Percentiles rank a stretch among this genome's conserved stretches.
These are phyloP conservation scores for Pyrrhosoma nymphula DNA, from an alignment of 2,888 invertebrate species.

Conservation along the genomic window DNA sequence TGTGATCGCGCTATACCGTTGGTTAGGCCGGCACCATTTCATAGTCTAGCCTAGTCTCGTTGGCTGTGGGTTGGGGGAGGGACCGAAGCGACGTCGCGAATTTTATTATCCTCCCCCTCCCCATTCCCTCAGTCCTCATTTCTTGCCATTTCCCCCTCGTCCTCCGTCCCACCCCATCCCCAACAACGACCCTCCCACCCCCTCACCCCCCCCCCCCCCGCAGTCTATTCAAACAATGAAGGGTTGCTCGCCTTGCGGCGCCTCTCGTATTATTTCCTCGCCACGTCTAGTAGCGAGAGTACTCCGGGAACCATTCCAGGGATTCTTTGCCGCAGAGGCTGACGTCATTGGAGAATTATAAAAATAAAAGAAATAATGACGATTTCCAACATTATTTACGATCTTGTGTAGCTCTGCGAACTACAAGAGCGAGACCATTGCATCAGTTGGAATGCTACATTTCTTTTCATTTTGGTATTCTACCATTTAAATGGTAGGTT, in stretches of 20 bases:
- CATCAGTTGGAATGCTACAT: too few relatives aligned
- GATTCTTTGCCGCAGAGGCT: background rate
- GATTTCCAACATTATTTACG: too few relatives aligned
- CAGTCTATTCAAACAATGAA: constrained; percentile 18
- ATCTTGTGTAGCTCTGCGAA: too few relatives aligned
- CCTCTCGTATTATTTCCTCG: background rate
- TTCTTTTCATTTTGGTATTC: too few relatives aligned
- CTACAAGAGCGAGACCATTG: too few relatives aligned
- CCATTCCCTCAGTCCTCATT: background rate
- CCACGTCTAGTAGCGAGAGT: background rate
- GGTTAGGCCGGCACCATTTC: background rate
- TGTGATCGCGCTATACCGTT: background rate
- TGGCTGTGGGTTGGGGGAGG: background rate
- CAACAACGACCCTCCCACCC: too few relatives aligned
- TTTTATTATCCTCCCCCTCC: background rate
- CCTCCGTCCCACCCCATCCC: background rate
- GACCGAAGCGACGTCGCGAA: background rate
- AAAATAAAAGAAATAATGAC: too few relatives aligned
- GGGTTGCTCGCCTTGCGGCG: background rate
- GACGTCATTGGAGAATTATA: background rate
- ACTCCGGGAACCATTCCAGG: background rate
- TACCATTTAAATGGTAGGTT: too few relatives aligned
- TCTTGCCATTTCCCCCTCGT: background rate
- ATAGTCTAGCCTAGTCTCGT: background rate
- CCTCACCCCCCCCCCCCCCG: background rate